Evolutionary conservation across 23 tunicate species (phyloP).

Genomic region (Trididemnum nubilum): DNA sequence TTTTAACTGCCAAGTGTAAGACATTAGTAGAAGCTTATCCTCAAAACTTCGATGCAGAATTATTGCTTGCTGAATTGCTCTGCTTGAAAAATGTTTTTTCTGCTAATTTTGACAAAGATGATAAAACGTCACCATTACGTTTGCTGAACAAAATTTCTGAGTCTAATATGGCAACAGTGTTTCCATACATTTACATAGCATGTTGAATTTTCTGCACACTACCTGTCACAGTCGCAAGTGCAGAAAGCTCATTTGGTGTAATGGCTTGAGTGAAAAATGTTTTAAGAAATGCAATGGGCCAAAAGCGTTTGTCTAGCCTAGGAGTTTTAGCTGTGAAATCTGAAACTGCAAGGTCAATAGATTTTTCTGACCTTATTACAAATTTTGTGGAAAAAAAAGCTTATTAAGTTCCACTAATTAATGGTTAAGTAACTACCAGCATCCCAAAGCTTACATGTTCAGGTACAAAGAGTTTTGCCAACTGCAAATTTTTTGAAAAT

Average conservation of each 20-base stretch:
- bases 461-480: too few species aligned
- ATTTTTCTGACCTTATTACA: too few species aligned
- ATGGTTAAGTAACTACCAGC: too few species aligned
- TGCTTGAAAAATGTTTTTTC: neutral
- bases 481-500: too few species aligned
- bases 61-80: neutral
- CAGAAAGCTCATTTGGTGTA: neutral
- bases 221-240: neutral
- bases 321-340: neutral
- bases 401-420: neutral
- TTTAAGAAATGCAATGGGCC: neutral
- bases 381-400: neutral
- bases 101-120: neutral
- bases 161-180: neutral
- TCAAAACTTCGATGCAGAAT: neutral
- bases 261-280: conserved; percentile 10
- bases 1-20: neutral
- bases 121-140: neutral
- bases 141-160: neutral
- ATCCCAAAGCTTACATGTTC: too few species aligned
- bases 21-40: neutral
- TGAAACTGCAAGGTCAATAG: neutral
- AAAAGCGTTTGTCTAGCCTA: neutral
- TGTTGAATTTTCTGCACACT: neutral
- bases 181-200: neutral